phyloP scores from a whole-genome alignment of 2,113 vertebrate genomes.

The Irena cyanogastra region DNA sequence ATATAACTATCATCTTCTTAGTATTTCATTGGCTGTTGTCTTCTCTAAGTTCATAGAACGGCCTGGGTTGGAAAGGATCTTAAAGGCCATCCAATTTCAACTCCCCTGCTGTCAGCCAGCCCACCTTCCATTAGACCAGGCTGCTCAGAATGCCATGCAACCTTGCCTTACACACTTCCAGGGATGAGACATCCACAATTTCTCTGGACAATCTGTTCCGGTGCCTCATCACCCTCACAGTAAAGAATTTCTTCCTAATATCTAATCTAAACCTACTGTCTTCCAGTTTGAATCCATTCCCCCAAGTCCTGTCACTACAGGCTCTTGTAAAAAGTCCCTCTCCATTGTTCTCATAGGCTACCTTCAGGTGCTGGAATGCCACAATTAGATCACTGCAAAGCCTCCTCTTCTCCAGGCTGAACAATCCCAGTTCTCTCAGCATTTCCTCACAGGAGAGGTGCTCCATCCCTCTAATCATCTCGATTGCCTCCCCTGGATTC shows the following conservation, averaged over 20 bases:
- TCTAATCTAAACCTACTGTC: neutral
- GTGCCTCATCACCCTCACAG: neutral
- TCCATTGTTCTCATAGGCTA: fast-evolving
- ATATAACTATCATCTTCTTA: neutral
- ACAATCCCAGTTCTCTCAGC: neutral
- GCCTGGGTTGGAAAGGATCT: neutral
- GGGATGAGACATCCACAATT: neutral
- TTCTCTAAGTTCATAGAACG: neutral
- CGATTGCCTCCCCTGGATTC: neutral
- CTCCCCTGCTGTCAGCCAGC: neutral
- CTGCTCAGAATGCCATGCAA: neutral
- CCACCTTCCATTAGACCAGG: neutral
- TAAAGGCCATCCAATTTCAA: neutral
- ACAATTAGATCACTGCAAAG: fast-evolving
- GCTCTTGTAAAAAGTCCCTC: neutral
- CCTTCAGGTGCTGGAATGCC: neutral
- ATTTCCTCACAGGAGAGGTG: neutral
- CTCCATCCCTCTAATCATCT: neutral
- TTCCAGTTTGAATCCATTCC: neutral
- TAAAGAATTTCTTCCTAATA: neutral
- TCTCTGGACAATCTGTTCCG: neutral
- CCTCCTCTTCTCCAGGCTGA: neutral
- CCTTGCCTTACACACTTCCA: neutral
- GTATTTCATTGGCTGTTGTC: neutral
- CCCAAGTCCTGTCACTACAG: neutral